Evolutionary conservation across 1,140 invertebrate genomes (phyloP).

Genomic region (Nymphalis io): DNA sequence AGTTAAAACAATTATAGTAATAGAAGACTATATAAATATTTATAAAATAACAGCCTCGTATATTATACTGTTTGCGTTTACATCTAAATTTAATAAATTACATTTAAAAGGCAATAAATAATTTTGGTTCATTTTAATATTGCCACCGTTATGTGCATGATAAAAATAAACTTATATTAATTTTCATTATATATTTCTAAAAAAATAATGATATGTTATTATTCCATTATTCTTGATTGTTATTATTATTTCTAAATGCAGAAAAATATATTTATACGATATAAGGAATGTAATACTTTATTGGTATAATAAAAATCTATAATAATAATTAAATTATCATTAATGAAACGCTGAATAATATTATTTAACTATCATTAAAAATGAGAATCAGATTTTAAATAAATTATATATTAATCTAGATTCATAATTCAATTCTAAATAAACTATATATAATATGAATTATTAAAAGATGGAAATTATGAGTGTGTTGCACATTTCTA

Average conservation of each 20-base stretch:
- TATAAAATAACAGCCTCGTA: neutral
- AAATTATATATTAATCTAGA: neutral
- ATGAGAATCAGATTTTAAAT: constrained; percentile 6
- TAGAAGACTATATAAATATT: too few relatives aligned
- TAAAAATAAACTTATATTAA: constrained; percentile 9
- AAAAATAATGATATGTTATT: constrained; percentile 60
- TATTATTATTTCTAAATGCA: constrained; percentile 33
- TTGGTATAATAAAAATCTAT: constrained; percentile 11
- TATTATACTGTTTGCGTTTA: neutral
- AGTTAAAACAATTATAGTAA: too few relatives aligned
- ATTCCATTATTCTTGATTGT: constrained; percentile 70
- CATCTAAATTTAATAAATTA: neutral
- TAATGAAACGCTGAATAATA: too few relatives aligned
- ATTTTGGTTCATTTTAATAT: constrained; percentile 15
- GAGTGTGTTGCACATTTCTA: neutral
- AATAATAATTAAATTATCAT: neutral
- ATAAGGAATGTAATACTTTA: constrained; percentile 20
- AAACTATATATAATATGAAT: neutral
- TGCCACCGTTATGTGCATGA: neutral
- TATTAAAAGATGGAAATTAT: neutral
- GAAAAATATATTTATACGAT: constrained; percentile 8
- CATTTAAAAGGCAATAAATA: constrained; percentile 12
- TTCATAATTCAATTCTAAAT: neutral
- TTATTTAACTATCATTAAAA: neutral
- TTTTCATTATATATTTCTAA: constrained; percentile 11